Evolutionary conservation across 2,888 invertebrate species (phyloP).

Genomic region (Drosophila parthenogenetica): DNA sequence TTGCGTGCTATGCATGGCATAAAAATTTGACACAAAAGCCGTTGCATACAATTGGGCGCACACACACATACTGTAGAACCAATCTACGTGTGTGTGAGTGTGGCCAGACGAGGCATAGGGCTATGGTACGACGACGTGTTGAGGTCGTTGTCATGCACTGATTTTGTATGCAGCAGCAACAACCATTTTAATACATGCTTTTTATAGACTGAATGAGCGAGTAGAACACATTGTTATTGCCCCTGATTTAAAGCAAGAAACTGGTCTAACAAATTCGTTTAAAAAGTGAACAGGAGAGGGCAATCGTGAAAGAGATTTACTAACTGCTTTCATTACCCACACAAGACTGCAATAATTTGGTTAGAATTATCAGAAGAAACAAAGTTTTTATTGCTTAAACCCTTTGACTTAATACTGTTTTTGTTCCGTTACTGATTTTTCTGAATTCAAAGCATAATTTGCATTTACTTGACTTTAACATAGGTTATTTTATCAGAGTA

Average conservation of each 20-base stretch:
- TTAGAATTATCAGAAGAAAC: no score
- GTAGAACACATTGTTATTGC: background rate
- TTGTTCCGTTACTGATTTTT: no score
- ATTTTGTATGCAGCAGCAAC: slow-evolving; percentile 69
- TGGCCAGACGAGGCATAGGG: slow-evolving; percentile 33
- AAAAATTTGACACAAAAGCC: slow-evolving; percentile 78
- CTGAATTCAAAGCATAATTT: no score
- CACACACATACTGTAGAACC: slow-evolving; percentile 23
- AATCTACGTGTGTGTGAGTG: slow-evolving; percentile 36
- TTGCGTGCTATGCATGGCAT: slow-evolving; percentile 77
- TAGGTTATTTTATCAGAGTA: background rate
- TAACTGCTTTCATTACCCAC: background rate
- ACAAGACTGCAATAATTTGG: no score
- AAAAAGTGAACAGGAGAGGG: background rate
- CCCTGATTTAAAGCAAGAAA: slow-evolving; percentile 9
- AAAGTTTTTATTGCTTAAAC: no score
- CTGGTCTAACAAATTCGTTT: background rate
- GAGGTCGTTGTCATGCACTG: slow-evolving; percentile 68
- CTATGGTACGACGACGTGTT: slow-evolving; percentile 49
- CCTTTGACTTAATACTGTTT: no score
- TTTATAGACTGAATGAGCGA: slow-evolving; percentile 25
- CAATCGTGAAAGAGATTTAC: background rate
- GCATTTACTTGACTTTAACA: background rate
- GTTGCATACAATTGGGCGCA: slow-evolving; percentile 71
- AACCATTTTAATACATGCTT: slow-evolving; percentile 49